Evolutionary conservation across 2,888 invertebrate genomes (phyloP), one percentile per base, ranked within the genome.

Genomic region (Blastobasis adustella): DNA sequence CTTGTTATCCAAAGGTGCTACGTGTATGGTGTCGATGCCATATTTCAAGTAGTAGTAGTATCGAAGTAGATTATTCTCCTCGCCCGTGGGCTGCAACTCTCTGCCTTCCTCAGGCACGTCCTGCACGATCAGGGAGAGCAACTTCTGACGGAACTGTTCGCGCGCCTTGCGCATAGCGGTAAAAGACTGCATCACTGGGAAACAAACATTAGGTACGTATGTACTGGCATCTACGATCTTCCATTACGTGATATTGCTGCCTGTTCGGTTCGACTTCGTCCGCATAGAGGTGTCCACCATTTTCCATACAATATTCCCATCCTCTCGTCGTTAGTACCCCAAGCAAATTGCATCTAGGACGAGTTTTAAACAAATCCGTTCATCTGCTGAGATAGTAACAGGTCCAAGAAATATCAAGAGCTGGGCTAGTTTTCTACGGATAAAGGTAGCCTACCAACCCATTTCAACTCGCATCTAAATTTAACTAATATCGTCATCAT

Each of bases 41-140:
- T 96, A 94, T 66, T 94, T 93, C 47, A 98, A 92, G 69, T 97
- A 98, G 76, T 96, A 96, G 75, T 96, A 96, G 79, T 98, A 98
- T 57, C 96, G 90, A 49, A 94, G 76, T 65, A 93, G 79, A 71
- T 94, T 92, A 61, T 91, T 91, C 67, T 95, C 94, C 46, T 91
- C 90, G 2, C 90, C 87, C 38, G 91, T 90, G 8, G 92, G 92
- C 62, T 92, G 89, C 46, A 79, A 67, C 45, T 82, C 76, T 4
- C 69, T 74, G 9, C 76, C 81, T 36, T 77, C 87, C 6, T 75
- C 82, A 8, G 87, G 80, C 37, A 88, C 82, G 53, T 90, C 87
- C 60, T 90, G 90, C 47, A 93, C 90, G 59, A 97, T 94, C 56
- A 95, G 87, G 60, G 92, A 91, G 50, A 96, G 93, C 52, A 97